Evolutionary conservation across 2,797 vertebrate genomes (phyloP), one percentile per base, ranked within the genome.

Genomic region (Paedocypris micromegethes): DNA sequence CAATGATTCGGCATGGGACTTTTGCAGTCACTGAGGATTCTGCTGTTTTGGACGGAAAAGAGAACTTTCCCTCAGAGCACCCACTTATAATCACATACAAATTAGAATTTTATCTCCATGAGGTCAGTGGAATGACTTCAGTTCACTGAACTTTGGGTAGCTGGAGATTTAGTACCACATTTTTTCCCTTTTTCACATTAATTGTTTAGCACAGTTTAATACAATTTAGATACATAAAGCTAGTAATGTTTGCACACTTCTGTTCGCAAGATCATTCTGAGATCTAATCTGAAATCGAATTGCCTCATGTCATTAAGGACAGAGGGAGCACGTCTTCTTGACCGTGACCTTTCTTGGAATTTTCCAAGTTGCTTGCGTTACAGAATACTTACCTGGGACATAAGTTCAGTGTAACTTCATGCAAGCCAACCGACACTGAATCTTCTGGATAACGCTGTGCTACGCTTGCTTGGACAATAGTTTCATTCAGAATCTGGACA

Each of bases 61-160:
- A 75, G 64, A 68, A 51, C 45, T 61, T 50, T 70, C 68, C 54
- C 57, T 55, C 57, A 49, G 61, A 64, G 72, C 64, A 78, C 60
- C 53, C 68, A 54, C 60, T 63, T 72, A 69, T 75, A 70, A 72
- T 78, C 74, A 74, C 52, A 58, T 64, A 72, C 40, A 63, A 74
- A 69, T 72, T 76, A 62, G 68, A 74, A 78, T 74, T 78, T 78
- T 40, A 76, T 76, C 65, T 72, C 60, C 75, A 69, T 58, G 74
- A 65, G 57, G 68, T 69, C 72, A 72, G 66, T 66, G 48, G 39
- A 38, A 42, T 62, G 64, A 72, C 61, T 55, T 68, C 48, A 63
- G 65, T 70, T 78, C 64, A 72, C 53, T 23, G 23, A 23, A 23
- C 23, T 23, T 23, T 23, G 23, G 23, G 23, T 23, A 23, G 23